Conservation (phyloP, 2,888 invertebrate species). For the Tenthredo mesomela region DNA sequence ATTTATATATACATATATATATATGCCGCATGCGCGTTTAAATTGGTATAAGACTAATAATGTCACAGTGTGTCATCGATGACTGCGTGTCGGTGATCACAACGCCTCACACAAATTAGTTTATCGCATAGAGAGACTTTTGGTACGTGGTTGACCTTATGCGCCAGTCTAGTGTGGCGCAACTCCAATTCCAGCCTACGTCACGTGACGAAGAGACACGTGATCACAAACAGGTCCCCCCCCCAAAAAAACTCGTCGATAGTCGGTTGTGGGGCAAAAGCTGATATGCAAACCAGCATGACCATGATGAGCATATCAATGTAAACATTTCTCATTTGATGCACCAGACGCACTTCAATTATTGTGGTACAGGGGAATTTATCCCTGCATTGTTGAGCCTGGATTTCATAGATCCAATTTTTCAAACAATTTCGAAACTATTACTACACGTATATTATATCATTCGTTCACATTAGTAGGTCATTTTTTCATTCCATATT, state of each 20-base stretch:
- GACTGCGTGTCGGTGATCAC: neutral
- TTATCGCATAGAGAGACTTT: slow-evolving; percentile 28
- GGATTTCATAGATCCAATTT: neutral
- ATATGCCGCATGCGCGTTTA: slow-evolving; percentile 16
- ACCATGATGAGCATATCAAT: neutral
- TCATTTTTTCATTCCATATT: neutral
- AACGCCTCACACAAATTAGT: neutral
- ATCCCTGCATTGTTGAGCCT: neutral
- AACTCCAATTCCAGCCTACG: slow-evolving; percentile 26
- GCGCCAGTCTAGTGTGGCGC: slow-evolving; percentile 27
- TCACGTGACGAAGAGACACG: slow-evolving; percentile 35
- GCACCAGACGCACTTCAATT: neutral
- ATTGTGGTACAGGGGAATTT: neutral
- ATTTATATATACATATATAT: neutral
- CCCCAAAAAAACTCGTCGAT: slow-evolving; percentile 37
- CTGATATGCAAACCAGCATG: neutral
- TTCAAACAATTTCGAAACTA: neutral
- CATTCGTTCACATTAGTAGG: neutral
- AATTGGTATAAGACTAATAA: neutral
- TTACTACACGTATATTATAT: too few relatives aligned
- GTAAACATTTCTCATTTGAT: neutral
- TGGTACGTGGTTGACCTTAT: slow-evolving; percentile 36
- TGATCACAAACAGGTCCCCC: slow-evolving; percentile 32
- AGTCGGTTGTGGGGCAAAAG: slow-evolving; percentile 12
- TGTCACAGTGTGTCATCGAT: neutral